Percentiles rank a stretch among this genome's conserved stretches.
Evolutionary conservation across 2,797 vertebrate species (phyloP).

Genomic region (Schizothorax lantsangensis): DNA sequence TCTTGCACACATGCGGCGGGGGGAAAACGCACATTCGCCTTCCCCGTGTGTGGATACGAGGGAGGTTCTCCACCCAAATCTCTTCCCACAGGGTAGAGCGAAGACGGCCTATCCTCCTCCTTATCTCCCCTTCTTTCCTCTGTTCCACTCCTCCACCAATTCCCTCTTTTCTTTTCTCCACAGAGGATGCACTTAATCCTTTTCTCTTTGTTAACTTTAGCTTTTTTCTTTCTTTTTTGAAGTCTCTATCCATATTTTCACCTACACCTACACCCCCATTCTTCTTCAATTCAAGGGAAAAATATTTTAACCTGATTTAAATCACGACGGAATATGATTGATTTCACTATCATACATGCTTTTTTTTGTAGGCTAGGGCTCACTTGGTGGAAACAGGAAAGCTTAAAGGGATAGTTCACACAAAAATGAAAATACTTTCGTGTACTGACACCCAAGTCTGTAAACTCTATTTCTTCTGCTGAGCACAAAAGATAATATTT

Average conservation of each 20-base stretch:
- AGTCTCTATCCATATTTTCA: conserved; percentile 55
- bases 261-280: conserved; percentile 54
- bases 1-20: conserved; percentile 5
- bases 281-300: conserved; percentile 26
- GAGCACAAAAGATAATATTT: no score
- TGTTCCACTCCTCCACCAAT: conserved; percentile 47
- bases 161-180: conserved; percentile 42
- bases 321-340: conserved; percentile 40
- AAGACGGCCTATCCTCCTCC: conserved; percentile 43
- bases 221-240: conserved; percentile 53
- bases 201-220: conserved; percentile 48
- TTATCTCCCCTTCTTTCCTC: conserved; percentile 49
- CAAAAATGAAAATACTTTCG: neutral
- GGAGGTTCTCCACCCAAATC: conserved; percentile 55
- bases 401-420: neutral
- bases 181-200: conserved; percentile 49
- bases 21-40: conserved; percentile 31
- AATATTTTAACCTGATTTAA: conserved; percentile 47
- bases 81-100: conserved; percentile 48
- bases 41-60: conserved; percentile 34
- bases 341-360: conserved; percentile 20
- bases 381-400: neutral
- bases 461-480: neutral
- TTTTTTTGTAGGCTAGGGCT: neutral
- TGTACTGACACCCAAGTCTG: neutral